Conservation (phyloP, 2,797 vertebrate species). For the Parauchenoglanis punctatus region DNA sequence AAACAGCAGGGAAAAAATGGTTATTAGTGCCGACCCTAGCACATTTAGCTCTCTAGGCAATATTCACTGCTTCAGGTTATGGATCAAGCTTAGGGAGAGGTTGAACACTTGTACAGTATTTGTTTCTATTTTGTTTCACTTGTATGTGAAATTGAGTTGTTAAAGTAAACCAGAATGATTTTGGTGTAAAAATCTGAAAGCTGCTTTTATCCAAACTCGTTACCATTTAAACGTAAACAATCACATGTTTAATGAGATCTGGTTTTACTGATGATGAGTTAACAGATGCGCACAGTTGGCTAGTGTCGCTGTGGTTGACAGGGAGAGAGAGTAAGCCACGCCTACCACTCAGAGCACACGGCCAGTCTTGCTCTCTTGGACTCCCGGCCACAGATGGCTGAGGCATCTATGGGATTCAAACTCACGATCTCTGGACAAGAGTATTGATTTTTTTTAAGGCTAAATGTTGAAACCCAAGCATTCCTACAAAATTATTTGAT, state of each 20-base stretch:
- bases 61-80: background rate
- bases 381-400: background rate
- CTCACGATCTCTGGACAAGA: background rate
- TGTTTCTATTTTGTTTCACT: background rate
- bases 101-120: background rate
- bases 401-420: background rate
- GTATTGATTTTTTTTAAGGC: background rate
- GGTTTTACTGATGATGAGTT: background rate
- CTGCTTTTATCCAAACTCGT: background rate
- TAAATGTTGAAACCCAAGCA: background rate
- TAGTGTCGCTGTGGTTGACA: background rate
- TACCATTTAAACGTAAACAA: background rate
- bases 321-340: background rate
- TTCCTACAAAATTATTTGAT: background rate
- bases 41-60: background rate
- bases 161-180: background rate
- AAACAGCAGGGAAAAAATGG: background rate
- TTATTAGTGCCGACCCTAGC: background rate
- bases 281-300: background rate
- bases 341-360: background rate
- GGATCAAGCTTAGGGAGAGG: background rate
- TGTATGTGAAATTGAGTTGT: background rate
- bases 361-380: background rate
- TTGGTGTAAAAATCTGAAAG: background rate
- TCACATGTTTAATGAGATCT: background rate